phyloP scores from a whole-genome alignment of 2,888 invertebrate species.

The Lucinisca nassula region DNA sequence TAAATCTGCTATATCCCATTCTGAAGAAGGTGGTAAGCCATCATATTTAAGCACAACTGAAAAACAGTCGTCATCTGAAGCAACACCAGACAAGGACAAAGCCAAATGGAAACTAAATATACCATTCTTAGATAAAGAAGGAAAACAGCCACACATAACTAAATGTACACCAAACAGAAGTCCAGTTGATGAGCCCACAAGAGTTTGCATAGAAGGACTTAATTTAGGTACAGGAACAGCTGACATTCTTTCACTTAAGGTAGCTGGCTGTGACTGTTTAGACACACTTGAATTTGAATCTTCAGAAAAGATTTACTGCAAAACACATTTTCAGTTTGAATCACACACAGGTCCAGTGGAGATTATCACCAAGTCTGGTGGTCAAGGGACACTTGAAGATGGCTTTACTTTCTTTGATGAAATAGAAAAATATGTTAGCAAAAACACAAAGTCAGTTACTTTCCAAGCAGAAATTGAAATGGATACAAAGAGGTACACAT shows the following conservation, averaged over 20 bases:
- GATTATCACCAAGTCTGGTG: conserved; percentile 85
- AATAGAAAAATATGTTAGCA: conserved; percentile 27
- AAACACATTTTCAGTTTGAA: conserved; percentile 81
- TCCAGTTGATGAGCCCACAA: conserved; percentile 81
- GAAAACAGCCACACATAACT: conserved; percentile 78
- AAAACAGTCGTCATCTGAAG: not conserved
- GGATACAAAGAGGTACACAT: no score
- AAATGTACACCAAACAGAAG: conserved; percentile 82
- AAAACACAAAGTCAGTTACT: not conserved
- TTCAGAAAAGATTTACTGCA: conserved; percentile 79
- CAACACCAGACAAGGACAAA: not conserved
- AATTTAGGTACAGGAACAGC: conserved; percentile 83
- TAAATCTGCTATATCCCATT: not conserved
- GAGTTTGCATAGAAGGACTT: conserved; percentile 82
- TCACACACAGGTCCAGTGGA: conserved; percentile 82
- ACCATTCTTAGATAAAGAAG: conserved; percentile 66
- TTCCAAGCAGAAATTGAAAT: no score
- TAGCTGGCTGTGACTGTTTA: conserved; percentile 85
- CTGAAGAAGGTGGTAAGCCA: not conserved
- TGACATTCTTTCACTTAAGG: conserved; percentile 83
- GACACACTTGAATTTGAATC: conserved; percentile 84
- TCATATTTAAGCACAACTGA: not conserved
- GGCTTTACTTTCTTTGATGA: conserved; percentile 79
- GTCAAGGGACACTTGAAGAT: conserved; percentile 79
- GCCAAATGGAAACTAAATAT: not conserved